Evolutionary conservation across 2,797 vertebrate genomes (phyloP).

Genomic region (Stomatorhinus walkeri): DNA sequence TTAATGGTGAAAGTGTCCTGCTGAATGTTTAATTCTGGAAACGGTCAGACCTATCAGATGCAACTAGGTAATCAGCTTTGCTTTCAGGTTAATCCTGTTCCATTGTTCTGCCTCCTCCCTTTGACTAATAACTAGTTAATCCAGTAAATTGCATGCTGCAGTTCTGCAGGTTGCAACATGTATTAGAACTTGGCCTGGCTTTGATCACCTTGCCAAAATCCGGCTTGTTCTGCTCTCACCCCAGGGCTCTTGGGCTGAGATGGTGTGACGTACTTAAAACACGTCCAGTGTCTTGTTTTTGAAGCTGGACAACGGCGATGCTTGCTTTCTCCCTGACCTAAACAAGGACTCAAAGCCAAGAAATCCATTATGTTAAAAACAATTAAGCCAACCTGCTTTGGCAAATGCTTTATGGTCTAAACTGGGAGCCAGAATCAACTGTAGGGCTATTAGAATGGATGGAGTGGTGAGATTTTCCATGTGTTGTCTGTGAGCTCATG

Average conservation of each 20-base stretch:
- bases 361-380: not conserved
- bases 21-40: not conserved
- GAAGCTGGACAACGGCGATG: not conserved
- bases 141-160: not conserved
- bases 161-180: not conserved
- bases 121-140: not conserved
- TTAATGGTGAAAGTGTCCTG: not conserved
- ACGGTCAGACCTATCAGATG: not conserved
- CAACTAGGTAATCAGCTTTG: not conserved
- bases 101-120: not conserved
- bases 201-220: not conserved
- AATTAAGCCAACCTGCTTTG: not conserved
- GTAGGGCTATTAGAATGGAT: slow-evolving; percentile 3
- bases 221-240: not conserved
- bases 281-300: not conserved
- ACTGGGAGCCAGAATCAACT: slow-evolving; percentile 4
- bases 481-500: not conserved
- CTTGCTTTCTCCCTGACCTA: not conserved
- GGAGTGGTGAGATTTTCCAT: not conserved
- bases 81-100: not conserved
- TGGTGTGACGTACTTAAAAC: not conserved
- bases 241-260: not conserved
- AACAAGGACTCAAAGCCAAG: not conserved
- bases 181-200: not conserved
- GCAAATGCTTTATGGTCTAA: not conserved